Evolutionary conservation across 92 coral and sea anemone genomes (phyloP).

Genomic region (Phymanthus crucifer): DNA sequence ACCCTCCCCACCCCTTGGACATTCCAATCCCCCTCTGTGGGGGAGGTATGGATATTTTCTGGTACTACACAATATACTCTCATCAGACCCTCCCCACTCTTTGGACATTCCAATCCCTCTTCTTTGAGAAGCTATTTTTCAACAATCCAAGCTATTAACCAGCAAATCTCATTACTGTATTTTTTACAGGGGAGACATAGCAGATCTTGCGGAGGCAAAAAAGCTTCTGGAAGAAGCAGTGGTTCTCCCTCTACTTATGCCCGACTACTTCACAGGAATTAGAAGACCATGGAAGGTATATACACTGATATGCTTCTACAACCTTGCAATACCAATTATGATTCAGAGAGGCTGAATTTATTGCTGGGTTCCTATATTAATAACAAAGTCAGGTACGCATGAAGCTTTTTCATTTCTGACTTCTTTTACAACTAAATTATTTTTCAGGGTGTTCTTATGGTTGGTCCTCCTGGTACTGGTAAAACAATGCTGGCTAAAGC

Average conservation of each 20-base stretch:
- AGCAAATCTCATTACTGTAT: neutral
- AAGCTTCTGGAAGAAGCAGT: conserved; percentile 95
- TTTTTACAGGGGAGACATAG: conserved; percentile 82
- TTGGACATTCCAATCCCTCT: too few species aligned
- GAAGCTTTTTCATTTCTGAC: neutral
- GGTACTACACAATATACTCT: too few species aligned
- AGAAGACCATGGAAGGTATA: conserved; percentile 94
- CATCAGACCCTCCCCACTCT: too few species aligned
- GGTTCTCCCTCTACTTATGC: conserved; percentile 94
- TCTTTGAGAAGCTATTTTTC: too few species aligned
- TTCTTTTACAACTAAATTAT: neutral
- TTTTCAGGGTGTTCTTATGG: conserved; percentile 94
- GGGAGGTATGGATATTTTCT: too few species aligned
- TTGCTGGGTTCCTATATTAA: neutral
- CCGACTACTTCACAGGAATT: conserved; percentile 93
- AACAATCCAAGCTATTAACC: neutral
- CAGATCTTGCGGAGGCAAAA: conserved; percentile 89
- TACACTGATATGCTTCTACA: neutral
- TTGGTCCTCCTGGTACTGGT: conserved; percentile 99
- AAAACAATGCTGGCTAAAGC: conserved; percentile 98
- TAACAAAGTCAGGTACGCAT: too few species aligned
- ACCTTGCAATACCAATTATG: too few species aligned
- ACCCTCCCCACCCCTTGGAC: too few species aligned
- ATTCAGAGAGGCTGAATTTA: neutral
- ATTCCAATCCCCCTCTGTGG: too few species aligned